phyloP scores from a whole-genome alignment of 2,888 invertebrate genomes.

The Corbicula japonica region DNA sequence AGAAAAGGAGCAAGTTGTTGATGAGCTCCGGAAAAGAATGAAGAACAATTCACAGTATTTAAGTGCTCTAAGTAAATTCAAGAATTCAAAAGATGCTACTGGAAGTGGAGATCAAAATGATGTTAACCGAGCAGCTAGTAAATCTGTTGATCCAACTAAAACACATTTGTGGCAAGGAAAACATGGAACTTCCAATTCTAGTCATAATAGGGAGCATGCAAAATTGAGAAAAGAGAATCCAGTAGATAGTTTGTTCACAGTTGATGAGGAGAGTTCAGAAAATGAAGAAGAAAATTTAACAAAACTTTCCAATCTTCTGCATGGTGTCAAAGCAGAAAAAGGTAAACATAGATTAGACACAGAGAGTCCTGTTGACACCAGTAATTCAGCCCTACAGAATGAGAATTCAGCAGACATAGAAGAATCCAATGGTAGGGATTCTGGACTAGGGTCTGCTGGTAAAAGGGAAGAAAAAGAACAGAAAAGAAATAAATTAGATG shows the following conservation, averaged over 20 bases:
- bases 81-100: no score
- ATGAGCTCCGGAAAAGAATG: slow-evolving; percentile 56
- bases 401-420: slow-evolving; percentile 39
- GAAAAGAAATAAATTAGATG: neutral
- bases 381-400: neutral
- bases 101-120: no score
- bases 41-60: slow-evolving; percentile 59
- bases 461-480: slow-evolving; percentile 52
- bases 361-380: slow-evolving; percentile 21
- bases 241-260: slow-evolving; percentile 29
- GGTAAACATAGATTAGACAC: slow-evolving; percentile 32
- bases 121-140: no score
- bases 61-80: slow-evolving; percentile 44
- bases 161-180: neutral
- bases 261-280: slow-evolving; percentile 40
- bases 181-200: slow-evolving; percentile 2
- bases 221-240: slow-evolving; percentile 23
- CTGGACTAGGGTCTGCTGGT: slow-evolving; percentile 75
- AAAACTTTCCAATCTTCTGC: slow-evolving; percentile 46
- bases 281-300: slow-evolving; percentile 45
- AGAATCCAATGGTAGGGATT: slow-evolving; percentile 74
- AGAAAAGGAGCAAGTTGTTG: slow-evolving; percentile 72
- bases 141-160: no score
- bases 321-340: slow-evolving; percentile 52
- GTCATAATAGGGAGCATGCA: slow-evolving; percentile 10